Conservation (phyloP, 2,888 invertebrate genomes). For the Julus scandinavius region DNA sequence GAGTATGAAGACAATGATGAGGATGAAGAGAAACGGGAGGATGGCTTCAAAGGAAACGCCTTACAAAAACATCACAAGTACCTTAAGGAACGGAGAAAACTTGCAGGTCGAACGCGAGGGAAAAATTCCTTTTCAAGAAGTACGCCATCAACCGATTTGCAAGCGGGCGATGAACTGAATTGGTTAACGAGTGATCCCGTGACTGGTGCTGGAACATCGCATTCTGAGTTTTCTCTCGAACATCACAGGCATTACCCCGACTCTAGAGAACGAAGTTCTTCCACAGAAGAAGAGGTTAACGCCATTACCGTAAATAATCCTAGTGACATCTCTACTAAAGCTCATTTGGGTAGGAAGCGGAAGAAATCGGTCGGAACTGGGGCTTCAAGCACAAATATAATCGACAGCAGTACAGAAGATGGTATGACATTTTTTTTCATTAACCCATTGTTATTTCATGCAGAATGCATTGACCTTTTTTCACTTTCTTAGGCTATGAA, state of each 20-base stretch:
- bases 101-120: neutral
- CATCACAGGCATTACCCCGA: neutral
- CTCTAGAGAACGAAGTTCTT: conserved; percentile 46
- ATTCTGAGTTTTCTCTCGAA: neutral
- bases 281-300: conserved; percentile 27
- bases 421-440: neutral
- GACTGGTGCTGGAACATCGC: too few relatives aligned
- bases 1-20: conserved; percentile 6
- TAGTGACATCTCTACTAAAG: neutral
- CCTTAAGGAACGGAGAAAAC: neutral
- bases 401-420: conserved; percentile 22
- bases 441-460: neutral
- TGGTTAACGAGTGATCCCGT: too few relatives aligned
- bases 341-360: conserved; percentile 5
- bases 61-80: neutral
- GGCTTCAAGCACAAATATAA: too few relatives aligned
- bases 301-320: neutral
- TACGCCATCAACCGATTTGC: neutral
- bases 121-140: conserved; percentile 3
- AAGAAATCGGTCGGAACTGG: conserved; percentile 28
- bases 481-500: conserved; percentile 70
- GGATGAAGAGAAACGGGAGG: neutral
- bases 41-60: neutral
- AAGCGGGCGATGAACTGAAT: neutral
- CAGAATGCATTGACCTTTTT: neutral